Base-by-base conservation (phyloP, 2,113 vertebrate genomes). In the Lagopus leucura region DNA sequence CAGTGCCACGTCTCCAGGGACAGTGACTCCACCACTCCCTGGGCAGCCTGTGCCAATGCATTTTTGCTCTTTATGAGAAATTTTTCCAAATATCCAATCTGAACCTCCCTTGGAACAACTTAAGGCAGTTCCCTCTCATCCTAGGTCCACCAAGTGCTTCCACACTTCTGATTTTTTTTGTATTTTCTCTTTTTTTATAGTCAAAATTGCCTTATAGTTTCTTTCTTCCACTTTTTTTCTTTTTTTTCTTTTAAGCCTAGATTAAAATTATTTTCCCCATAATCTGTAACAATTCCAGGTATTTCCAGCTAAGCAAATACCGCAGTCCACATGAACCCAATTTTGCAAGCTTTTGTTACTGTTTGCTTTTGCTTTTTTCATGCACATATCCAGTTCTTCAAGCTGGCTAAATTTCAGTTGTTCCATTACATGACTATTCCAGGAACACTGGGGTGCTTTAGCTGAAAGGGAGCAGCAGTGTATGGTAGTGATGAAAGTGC, bases 401-500 rank as follows among this genome's bases (percentile, higher is more conserved):
- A 3, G 18, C 32, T 87, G 36, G 45, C 67, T 85, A 24, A 13
- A 8, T 64, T 88, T 42, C 12, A 60, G 20, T 66, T 63, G 18
- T 65, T 93, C 25, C 30, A 24, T 24, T 24, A 15, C 0, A 0
- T 60, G 34, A n/a, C 45, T 60, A 0, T 77, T 82, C 60, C n/a
- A 60, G 67, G 73, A 54, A 36, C 6, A 2, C 10, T 12, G 58
- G 61, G 30, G 36, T 76, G 14, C 76, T 75, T 48, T 0, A 5
- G 34, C 52, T 78, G 5, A 34, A 58, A 50, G 16, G 8, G 28
- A 73, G n/a, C 42, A 79, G 38, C 45, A 79, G 30, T 5, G 2
- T 27, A 4, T 0, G 0, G 40, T 61, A 45, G 40, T 17, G 48
- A 38, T 38, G n/a, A 77, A 25, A 28, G 7, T 32, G 42, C 27